Percentiles rank a stretch among this genome's conserved stretches.
Evolutionary conservation across 2,888 invertebrate genomes (phyloP).

Genomic region (Calliphora vomitoria): DNA sequence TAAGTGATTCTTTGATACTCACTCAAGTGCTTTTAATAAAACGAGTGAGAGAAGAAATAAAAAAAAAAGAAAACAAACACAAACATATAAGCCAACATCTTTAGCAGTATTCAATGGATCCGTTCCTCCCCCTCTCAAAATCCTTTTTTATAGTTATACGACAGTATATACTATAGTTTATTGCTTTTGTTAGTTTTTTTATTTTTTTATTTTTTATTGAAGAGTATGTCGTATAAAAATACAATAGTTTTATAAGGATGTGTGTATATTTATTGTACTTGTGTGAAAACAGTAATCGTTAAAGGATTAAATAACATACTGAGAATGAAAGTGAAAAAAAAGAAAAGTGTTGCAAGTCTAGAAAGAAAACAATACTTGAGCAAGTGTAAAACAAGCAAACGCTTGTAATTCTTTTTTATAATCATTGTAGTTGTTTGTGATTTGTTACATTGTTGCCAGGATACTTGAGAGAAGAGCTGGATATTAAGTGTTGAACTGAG

Average conservation of each 20-base stretch:
- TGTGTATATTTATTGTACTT: conserved; percentile 5
- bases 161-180: background rate
- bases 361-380: conserved; percentile 53
- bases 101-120: conserved; percentile 12
- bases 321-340: background rate
- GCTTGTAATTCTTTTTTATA: conserved; percentile 8
- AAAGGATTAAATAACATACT: conserved; percentile 66
- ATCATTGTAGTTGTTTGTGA: background rate
- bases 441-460: background rate
- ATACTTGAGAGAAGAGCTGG: background rate
- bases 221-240: background rate
- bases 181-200: background rate
- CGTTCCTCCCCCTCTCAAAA: background rate
- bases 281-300: conserved; percentile 45
- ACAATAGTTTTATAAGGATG: background rate
- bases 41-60: background rate
- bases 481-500: background rate
- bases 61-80: background rate
- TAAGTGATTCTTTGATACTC: conserved; percentile 33
- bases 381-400: conserved; percentile 45
- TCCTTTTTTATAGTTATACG: background rate
- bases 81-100: conserved; percentile 9
- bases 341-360: conserved; percentile 16
- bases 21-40: conserved; percentile 53
- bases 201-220: conserved; percentile 1